Conservation (phyloP, 2,113 vertebrate genomes). For the Hippocampus abdominalis region DNA sequence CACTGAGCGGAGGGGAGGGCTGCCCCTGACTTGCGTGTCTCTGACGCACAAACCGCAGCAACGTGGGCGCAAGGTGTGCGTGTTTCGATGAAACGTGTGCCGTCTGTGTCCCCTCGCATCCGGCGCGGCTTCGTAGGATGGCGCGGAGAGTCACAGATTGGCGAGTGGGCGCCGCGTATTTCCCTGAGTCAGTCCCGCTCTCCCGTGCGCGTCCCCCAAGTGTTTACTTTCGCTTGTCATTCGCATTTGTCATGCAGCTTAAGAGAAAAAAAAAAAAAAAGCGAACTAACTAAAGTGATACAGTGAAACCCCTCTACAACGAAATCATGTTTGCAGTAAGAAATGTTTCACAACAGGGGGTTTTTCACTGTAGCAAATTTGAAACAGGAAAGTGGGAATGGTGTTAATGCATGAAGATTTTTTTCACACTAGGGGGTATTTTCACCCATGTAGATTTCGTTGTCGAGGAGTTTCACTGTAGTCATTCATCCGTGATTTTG, state of each 20-base stretch:
- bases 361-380: no score
- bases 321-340: no score
- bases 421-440: no score
- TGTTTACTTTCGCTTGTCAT: background rate
- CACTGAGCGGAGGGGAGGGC: conserved; percentile 47
- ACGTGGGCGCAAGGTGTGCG: conserved; percentile 65
- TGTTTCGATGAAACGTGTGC: conserved; percentile 36
- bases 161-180: conserved; percentile 64
- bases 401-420: no score
- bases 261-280: background rate
- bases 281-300: no score
- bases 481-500: background rate
- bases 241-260: background rate
- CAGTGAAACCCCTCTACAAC: no score
- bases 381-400: no score
- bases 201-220: conserved; percentile 29
- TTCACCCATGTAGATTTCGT: no score
- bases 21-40: conserved; percentile 53
- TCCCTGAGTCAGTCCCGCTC: conserved; percentile 45
- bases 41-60: conserved; percentile 66
- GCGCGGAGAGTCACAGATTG: conserved; percentile 63
- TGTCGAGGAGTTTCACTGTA: no score
- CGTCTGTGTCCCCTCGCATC: conserved; percentile 46
- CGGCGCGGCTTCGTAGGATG: conserved; percentile 52
- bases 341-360: no score